These are phyloP conservation scores for Bungarus multicinctus DNA, from an alignment of 2,113 vertebrate species.

Conservation along the genomic window DNA sequence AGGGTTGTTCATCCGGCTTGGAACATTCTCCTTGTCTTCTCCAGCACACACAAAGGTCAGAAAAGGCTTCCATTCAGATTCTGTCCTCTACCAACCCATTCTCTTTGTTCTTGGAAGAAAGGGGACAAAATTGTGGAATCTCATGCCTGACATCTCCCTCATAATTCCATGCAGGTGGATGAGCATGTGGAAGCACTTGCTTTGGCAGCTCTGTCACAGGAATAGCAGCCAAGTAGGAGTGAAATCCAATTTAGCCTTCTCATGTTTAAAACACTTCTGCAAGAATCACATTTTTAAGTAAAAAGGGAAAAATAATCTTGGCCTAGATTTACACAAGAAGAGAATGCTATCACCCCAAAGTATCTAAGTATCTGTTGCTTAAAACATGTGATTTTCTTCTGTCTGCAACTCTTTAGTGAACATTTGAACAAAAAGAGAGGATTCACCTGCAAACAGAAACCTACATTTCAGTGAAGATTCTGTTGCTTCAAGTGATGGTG, in stretches of 20 bases:
- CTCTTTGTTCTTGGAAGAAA: background rate
- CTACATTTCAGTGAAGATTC: conserved; percentile 28
- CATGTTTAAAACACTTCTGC: background rate
- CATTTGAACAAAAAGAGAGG: conserved; percentile 17
- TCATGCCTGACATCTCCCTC: background rate
- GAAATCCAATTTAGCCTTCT: background rate
- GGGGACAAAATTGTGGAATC: background rate
- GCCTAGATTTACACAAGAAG: background rate
- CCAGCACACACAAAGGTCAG: background rate
- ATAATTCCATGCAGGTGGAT: background rate
- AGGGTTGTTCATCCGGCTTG: background rate
- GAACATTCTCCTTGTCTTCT: background rate
- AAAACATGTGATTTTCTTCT: conserved; percentile 1
- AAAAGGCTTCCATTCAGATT: background rate
- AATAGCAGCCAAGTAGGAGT: background rate
- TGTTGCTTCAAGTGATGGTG: conserved; percentile 17
- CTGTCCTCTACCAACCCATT: background rate
- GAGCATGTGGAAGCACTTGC: background rate
- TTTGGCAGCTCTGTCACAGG: background rate
- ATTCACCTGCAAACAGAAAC: conserved; percentile 5
- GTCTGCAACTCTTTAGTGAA: conserved; percentile 18
- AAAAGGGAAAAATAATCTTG: background rate
- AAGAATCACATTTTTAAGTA: background rate
- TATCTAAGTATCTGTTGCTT: background rate
- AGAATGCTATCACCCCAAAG: background rate